Evolutionary conservation across 2,888 invertebrate genomes (phyloP), one percentile per base, ranked within the genome.

Genomic region (Plagodis pulveraria): DNA sequence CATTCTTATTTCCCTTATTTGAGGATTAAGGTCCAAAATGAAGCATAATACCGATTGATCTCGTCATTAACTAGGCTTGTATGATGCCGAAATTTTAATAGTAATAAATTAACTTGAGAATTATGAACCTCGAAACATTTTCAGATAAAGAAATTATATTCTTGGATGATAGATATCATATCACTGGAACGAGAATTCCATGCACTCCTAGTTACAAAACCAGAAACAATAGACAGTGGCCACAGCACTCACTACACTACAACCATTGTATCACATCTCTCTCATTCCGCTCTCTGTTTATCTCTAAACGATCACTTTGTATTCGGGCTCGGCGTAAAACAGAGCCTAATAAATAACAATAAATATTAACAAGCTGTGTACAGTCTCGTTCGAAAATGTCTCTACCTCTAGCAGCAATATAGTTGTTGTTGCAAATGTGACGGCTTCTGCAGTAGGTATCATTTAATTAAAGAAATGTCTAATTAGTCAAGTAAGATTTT

Each of bases 301-400:
- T 60, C 59, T 59, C 43, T 50, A 51, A 58, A 44, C 40, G 59
- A 60, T 60, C 55, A 35, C 55, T 54, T 53, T 55, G 55, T 59
- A 62, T 58, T 63, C 65, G 60, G 36, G 56, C 47, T 55, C 56
- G 56, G 60, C 48, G 54, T 64, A 58, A 64, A 62, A 63, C 67
- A 59, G 56, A 58, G 51, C 49, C 61, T 61, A 67, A 72, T 74
- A 74, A 74, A 72, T 73, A 70, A 71, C 67, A 70, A 67, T 70
- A 70, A 69, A 71, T 70, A 70, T 69, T 66, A 70, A 69, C 65
- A 48, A 60, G 53, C 50, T 41, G 4, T 36, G 42, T 56, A 56
- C 56, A 56, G 46, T 56, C 50, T 41, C 11, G 50, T 9, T n/a
- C 50, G 46, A 50, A 50, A 56, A 46, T 11, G 36, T 11, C 35